Evolutionary conservation across 2,797 vertebrate genomes (phyloP), one percentile per base, ranked within the genome.

Genomic region (Acanthurus leucopareius): DNA sequence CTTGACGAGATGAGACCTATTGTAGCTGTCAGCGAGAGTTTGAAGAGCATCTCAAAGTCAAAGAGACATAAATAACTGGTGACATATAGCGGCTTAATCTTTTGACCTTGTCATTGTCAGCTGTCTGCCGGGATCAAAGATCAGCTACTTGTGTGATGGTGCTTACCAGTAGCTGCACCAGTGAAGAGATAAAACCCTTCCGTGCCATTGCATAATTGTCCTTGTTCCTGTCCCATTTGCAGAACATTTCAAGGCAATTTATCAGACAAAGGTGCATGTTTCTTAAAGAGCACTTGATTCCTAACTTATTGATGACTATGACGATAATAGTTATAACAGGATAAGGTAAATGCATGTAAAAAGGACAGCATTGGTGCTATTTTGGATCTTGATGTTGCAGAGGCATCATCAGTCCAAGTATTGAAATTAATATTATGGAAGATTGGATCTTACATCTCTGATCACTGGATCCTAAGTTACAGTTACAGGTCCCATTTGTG

Each of bases 21-120:
- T 68, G 67, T 56, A 40, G 19, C 49, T 13, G 14, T 49, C 47
- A 58, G 44, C 52, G 25, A 61, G 59, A 51, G 45, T 70, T 53
- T 73, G 54, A 79, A 77, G 66, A 76, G 77, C 74, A 49, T 83
- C 52, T 79, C 74, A 82, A 75, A 88, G 68, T 78, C 73, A 73
- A 51, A 49, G 54, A 65, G 60, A 75, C 40, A 69, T 70, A 75
- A 87, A 87, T 82, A 80, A 75, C 69, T 22, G 35, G 54, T 78
- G 73, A 73, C 75, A 64, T 57, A 54, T 51, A 64, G 63, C 13
- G 4, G 60, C 71, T 79, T 79, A 20, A 68, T 68, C 68, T 69
- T 71, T 61, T 74, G 82, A 80, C 84, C 66, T 76, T 4, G 79
- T 81, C 61, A 60, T 77, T 77, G 80, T 88, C 62, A 53, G 65